Evolutionary conservation across 2,113 vertebrate genomes (phyloP).

Genomic region (Potamarius usumacintae): DNA sequence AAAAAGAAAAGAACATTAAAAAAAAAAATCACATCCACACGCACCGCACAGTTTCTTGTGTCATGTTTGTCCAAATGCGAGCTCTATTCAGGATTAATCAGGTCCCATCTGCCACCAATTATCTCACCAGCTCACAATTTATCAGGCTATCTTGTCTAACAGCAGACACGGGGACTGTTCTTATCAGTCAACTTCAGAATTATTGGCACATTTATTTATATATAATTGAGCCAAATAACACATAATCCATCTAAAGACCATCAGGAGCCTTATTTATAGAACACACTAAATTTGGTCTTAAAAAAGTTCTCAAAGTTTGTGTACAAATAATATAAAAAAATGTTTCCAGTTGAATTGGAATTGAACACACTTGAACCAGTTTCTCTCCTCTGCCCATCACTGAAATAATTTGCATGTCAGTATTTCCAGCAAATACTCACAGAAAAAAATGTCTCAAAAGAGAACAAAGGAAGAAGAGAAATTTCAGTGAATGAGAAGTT

Average conservation of each 20-base stretch:
- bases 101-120: conserved; percentile 70
- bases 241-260: background rate
- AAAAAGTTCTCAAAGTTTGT: background rate
- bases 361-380: background rate
- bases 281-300: background rate
- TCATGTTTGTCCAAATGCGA: conserved; percentile 61
- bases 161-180: conserved; percentile 6
- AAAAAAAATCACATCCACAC: background rate
- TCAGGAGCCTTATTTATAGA: background rate
- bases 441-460: background rate
- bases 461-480: background rate
- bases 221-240: too few species aligned
- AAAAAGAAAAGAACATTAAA: background rate
- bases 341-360: background rate
- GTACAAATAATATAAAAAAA: background rate
- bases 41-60: conserved; percentile 22
- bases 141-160: conserved; percentile 42
- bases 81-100: conserved; percentile 66
- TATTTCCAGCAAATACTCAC: background rate
- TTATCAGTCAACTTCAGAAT: background rate
- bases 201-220: background rate
- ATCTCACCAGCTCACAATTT: conserved; percentile 62
- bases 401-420: background rate
- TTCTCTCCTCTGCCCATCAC: background rate
- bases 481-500: background rate